Base-by-base conservation (phyloP, 2,113 vertebrate genomes). In the Varanus salvator region DNA sequence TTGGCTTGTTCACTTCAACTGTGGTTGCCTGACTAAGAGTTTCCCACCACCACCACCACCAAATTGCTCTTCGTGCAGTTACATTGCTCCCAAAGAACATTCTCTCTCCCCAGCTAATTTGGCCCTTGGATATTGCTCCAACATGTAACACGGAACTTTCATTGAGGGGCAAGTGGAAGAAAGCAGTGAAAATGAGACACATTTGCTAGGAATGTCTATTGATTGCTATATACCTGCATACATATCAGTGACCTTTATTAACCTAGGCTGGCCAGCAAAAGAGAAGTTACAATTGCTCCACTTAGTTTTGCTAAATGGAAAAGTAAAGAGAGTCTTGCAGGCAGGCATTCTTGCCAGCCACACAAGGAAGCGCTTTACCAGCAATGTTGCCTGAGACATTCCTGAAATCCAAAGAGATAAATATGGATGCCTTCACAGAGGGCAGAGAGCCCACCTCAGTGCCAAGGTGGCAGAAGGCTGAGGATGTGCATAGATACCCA, bases 271-370 rank as follows among this genome's bases (percentile, higher is more conserved):
- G 94, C 91, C 93, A 94, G 38, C 0, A 82, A 93, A 71, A 85
- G 90, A 92, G 91, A 95, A 93, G 94, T 95, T 95, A 95, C 91
- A 96, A 95, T 95, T 95, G 91, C 92, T 91, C 87, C 94, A 95
- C 92, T 93, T 81, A 96, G 91, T 89, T 93, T 90, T 14, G 84
- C 92, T 93, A 90, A 93, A 84, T 94, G 91, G 88, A 95, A 95
- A 95, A 92, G 92, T 93, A 95, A 93, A 96, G 91, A 93, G 77
- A 91, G 91, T 93, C 92, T 92, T 90, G 75, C 94, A 92, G 87
- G 80, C 69, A 86, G 90, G 94, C 94, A 93, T 87, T 4, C 93
- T 4, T 2, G 93, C 90, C 94, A 95, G 93, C 93, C 93, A 92
- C 94, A 96, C 93, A 95, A 93, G 91, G 95, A 93, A 85, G 90